Conservation (phyloP, 2,113 vertebrate genomes). For the Alouatta palliata region DNA sequence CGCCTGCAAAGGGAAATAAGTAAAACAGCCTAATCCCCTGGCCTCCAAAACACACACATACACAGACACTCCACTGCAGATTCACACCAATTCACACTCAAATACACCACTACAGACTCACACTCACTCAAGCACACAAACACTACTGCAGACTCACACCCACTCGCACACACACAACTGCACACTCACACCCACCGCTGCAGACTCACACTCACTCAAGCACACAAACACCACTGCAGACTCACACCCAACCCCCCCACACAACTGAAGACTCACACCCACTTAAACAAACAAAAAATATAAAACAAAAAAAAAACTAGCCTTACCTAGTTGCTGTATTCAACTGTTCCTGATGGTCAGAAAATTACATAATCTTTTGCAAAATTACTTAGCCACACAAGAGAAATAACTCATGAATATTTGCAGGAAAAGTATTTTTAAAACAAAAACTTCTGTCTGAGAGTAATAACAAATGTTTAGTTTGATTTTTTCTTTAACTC, state of each 20-base stretch:
- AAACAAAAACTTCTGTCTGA: neutral
- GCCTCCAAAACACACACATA: too few species aligned
- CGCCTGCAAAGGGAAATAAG: neutral
- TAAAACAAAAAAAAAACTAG: neutral
- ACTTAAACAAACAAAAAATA: too few species aligned
- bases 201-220: too few species aligned
- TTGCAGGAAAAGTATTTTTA: neutral
- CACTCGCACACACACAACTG: accelerated
- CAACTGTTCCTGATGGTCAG: neutral
- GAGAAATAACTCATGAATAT: neutral
- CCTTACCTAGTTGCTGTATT: neutral
- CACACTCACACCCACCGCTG: too few species aligned
- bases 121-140: too few species aligned
- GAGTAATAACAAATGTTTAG: neutral
- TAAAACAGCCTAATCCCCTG: neutral
- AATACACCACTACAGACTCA: too few species aligned
- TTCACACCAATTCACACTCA: too few species aligned
- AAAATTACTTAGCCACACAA: neutral
- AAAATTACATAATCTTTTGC: neutral
- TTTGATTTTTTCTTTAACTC: neutral
- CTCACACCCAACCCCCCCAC: too few species aligned
- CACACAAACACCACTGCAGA: too few species aligned
- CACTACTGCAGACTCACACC: accelerated
- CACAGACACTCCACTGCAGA: too few species aligned
- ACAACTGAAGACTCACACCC: too few species aligned